Conservation (phyloP, 2,797 vertebrate genomes). For the Myotis findleyi region DNA sequence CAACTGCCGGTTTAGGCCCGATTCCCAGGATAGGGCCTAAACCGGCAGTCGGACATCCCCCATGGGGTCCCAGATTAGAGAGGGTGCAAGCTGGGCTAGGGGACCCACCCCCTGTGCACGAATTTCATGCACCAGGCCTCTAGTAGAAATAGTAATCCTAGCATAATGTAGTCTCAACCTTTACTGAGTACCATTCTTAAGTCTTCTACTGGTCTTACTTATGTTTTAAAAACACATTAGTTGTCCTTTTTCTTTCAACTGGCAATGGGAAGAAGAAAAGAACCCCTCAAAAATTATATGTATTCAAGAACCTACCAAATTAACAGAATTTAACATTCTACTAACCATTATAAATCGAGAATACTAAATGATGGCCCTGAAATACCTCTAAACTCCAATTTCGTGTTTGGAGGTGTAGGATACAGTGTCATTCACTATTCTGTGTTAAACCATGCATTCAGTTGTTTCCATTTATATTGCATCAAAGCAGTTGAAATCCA, state of each 20-base stretch:
- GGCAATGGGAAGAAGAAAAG: not conserved
- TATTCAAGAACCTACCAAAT: conserved; percentile 66
- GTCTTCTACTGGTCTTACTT: not conserved
- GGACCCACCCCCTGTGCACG: too few relatives aligned
- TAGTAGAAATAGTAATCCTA: conserved; percentile 25
- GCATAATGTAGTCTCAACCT: not conserved
- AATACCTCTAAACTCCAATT: conserved; percentile 72
- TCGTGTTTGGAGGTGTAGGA: conserved; percentile 73
- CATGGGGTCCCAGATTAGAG: too few relatives aligned
- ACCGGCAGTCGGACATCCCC: too few relatives aligned
- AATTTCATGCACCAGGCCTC: too few relatives aligned
- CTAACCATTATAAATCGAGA: conserved; percentile 66
- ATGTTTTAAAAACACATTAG: conserved; percentile 10
- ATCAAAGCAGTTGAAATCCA: conserved; percentile 90
- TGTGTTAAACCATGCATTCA: conserved; percentile 88
- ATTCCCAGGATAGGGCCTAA: too few relatives aligned
- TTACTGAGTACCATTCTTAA: not conserved
- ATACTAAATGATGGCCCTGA: conserved; percentile 57
- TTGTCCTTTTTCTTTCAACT: conserved; percentile 13
- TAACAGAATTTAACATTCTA: conserved; percentile 45
- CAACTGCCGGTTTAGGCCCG: too few relatives aligned
- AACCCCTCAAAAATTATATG: not conserved
- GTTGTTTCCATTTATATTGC: conserved; percentile 89
- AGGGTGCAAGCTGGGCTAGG: too few relatives aligned
- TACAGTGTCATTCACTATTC: conserved; percentile 83